Conservation (phyloP, 1,140 invertebrate species). For the Linepithema humile region DNA sequence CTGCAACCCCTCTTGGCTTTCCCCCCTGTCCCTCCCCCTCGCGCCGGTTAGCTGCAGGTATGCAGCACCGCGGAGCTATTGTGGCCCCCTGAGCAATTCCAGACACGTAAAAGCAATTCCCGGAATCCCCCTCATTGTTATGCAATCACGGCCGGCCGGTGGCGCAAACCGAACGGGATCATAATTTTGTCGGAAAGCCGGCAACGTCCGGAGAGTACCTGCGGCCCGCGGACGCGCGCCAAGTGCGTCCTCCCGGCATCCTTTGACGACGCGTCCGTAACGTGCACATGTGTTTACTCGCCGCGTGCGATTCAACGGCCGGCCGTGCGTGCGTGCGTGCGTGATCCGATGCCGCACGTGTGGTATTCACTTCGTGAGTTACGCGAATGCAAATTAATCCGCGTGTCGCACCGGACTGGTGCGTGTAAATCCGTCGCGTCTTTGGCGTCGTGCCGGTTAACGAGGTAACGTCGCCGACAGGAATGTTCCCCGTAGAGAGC, state of each 20-base stretch:
- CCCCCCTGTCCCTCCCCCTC: slow-evolving; percentile 23
- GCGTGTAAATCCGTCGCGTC: slow-evolving; percentile 33
- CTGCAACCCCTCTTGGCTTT: background rate
- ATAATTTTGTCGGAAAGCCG: slow-evolving; percentile 75
- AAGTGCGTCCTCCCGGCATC: slow-evolving; percentile 56
- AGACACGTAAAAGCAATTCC: slow-evolving; percentile 83
- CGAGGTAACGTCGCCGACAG: slow-evolving; percentile 3
- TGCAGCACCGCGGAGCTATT: slow-evolving; percentile 74
- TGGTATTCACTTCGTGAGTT: background rate
- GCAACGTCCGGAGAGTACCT: slow-evolving; percentile 51
- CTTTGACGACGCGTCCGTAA: slow-evolving; percentile 60
- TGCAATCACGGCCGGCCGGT: slow-evolving; percentile 78
- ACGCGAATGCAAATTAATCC: slow-evolving; percentile 34
- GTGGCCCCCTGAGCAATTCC: slow-evolving; percentile 78
- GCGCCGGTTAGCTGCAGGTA: slow-evolving; percentile 66
- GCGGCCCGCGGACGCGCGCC: slow-evolving; percentile 60
- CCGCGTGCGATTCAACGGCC: too few relatives aligned
- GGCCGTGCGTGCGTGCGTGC: too few relatives aligned
- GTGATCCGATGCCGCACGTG: background rate
- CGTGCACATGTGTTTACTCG: slow-evolving; percentile 43
- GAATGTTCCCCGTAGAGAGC: slow-evolving; percentile 24
- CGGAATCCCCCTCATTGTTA: slow-evolving; percentile 82
- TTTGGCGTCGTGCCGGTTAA: slow-evolving; percentile 44
- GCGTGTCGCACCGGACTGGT: background rate
- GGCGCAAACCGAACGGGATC: slow-evolving; percentile 74